Evolutionary conservation across 2,113 vertebrate genomes (phyloP).

Genomic region (Pseudonaja textilis): DNA sequence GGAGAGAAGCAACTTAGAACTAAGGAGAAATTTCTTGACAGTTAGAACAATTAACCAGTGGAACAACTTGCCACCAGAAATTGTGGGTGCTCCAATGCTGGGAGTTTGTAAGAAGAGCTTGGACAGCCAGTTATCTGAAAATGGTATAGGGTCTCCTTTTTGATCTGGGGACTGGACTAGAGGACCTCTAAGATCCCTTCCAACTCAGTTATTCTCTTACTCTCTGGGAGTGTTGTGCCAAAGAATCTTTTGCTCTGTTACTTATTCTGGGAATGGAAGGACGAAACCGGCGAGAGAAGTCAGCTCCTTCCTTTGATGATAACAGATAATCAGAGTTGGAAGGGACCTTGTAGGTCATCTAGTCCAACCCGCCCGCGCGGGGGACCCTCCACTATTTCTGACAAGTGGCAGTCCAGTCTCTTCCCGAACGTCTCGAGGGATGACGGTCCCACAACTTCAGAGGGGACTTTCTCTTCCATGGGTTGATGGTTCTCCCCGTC

Average conservation of each 20-base stretch:
- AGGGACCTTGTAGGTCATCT: no score
- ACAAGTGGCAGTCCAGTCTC: no score
- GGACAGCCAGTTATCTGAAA: neutral
- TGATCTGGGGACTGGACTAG: neutral
- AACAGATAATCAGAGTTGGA: no score
- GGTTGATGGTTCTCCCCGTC: no score
- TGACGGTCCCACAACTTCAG: no score
- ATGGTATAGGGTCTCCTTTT: neutral
- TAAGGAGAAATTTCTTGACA: neutral
- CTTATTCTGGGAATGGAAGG: neutral
- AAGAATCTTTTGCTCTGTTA: neutral
- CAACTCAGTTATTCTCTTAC: neutral
- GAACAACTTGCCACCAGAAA: no score
- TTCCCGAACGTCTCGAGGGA: no score
- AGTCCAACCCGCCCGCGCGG: no score
- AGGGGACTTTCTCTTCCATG: no score
- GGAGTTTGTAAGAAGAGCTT: neutral
- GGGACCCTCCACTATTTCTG: no score
- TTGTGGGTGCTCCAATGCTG: rapidly evolving
- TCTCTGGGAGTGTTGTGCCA: neutral
- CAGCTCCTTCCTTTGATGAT: neutral
- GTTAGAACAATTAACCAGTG: neutral
- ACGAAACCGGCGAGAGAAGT: neutral
- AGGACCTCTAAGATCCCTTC: neutral
- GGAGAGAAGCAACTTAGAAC: no score